Percentiles rank a stretch among this genome's conserved stretches.
Evolutionary conservation across 2,797 vertebrate genomes (phyloP).

Genomic region (Babyrousa celebensis): DNA sequence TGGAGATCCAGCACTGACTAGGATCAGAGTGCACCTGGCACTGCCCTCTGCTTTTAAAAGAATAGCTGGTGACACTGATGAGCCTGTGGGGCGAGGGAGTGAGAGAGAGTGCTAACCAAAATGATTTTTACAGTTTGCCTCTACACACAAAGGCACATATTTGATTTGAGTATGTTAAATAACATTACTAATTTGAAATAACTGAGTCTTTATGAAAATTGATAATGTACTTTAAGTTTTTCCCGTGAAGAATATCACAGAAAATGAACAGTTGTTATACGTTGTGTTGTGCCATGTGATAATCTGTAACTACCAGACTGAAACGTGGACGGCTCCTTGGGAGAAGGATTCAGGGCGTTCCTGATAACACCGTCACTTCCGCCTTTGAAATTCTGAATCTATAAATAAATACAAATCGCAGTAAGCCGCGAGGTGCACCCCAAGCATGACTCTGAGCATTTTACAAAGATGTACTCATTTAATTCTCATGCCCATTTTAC

Average conservation of each 20-base stretch:
- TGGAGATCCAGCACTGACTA: neutral
- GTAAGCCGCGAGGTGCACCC: neutral
- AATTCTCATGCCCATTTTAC: conserved; percentile 1
- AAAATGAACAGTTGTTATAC: neutral
- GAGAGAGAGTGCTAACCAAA: neutral
- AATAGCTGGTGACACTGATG: neutral
- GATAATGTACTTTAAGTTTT: neutral
- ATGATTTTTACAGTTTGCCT: neutral
- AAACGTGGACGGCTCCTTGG: neutral
- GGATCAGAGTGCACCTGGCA: neutral
- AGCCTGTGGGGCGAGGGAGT: neutral
- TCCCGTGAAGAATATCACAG: conserved; percentile 4
- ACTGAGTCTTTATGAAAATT: neutral
- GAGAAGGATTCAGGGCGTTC: neutral
- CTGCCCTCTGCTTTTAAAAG: neutral
- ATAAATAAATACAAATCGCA: conserved; percentile 1
- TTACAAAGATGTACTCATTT: conserved; percentile 29
- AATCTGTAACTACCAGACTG: neutral
- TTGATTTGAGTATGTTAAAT: neutral
- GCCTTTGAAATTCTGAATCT: neutral
- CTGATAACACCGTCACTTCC: neutral
- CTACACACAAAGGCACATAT: neutral
- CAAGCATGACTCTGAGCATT: neutral
- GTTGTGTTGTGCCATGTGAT: neutral
- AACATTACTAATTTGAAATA: conserved; percentile 44